A percentile compares a stretch with the other conserved stretches of the same genome.
Conservation (phyloP, 2,113 vertebrate species). For the Cyprinodon variegatus region DNA sequence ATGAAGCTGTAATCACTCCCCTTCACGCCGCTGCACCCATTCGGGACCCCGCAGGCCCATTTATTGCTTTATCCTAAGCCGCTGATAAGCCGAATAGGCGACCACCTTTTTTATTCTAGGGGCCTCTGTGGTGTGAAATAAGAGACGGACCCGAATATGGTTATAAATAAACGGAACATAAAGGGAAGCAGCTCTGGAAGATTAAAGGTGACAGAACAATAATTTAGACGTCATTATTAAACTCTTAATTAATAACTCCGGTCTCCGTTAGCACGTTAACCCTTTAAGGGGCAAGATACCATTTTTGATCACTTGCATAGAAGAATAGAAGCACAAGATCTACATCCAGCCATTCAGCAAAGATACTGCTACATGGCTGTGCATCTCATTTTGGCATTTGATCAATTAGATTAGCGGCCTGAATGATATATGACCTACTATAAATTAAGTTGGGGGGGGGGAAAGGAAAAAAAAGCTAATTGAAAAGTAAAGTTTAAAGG, state of each 20-base stretch:
- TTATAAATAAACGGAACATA: slow-evolving; percentile 18
- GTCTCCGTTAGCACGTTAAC: background rate
- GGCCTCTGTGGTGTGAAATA: slow-evolving; percentile 28
- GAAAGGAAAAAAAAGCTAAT: too few species aligned
- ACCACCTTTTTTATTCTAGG: slow-evolving; percentile 61
- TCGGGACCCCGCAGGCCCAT: slow-evolving; percentile 78
- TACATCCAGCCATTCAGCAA: too few species aligned
- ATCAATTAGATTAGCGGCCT: too few species aligned
- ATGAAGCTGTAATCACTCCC: slow-evolving; percentile 86
- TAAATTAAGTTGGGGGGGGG: too few species aligned
- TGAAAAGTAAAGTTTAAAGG: too few species aligned
- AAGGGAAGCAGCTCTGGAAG: background rate
- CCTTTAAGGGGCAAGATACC: too few species aligned
- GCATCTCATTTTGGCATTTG: too few species aligned
- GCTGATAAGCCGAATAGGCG: slow-evolving; percentile 77
- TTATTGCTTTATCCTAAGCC: slow-evolving; percentile 80
- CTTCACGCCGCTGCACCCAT: slow-evolving; percentile 82
- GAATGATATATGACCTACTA: too few species aligned
- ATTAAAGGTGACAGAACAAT: background rate
- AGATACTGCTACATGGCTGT: too few species aligned
- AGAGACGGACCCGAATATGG: slow-evolving; percentile 6
- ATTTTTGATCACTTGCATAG: too few species aligned
- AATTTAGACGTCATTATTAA: background rate
- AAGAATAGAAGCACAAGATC: too few species aligned
- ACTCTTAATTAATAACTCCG: background rate